Conservation (phyloP, 2,113 vertebrate species). For the Amblyornis subalaris region DNA sequence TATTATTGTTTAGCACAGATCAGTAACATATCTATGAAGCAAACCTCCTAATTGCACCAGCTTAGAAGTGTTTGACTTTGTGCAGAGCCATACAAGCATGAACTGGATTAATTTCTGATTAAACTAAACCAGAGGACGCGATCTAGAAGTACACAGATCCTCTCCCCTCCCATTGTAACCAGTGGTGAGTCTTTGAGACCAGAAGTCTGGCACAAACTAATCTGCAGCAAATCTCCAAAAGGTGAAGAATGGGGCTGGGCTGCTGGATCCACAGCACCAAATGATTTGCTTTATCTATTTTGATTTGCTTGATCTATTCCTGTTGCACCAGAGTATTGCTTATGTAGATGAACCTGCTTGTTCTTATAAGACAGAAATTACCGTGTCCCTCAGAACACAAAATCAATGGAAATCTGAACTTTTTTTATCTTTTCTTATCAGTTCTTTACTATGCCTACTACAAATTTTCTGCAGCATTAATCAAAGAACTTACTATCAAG, state of each 20-base stretch:
- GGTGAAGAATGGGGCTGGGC: neutral
- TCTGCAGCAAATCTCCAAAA: neutral
- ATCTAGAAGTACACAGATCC: neutral
- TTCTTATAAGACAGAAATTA: neutral
- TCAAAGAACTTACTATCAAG: neutral
- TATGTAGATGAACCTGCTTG: neutral
- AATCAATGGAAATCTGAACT: neutral
- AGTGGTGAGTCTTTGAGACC: neutral
- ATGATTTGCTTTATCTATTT: neutral
- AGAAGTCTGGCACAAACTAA: neutral
- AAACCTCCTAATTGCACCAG: rapidly evolving
- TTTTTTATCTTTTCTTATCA: neutral
- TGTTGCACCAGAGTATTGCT: neutral
- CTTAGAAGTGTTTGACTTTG: neutral
- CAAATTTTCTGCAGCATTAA: neutral
- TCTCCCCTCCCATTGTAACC: neutral
- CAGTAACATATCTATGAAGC: neutral
- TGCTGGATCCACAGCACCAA: neutral
- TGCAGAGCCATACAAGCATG: neutral
- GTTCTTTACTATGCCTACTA: neutral
- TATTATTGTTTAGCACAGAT: neutral
- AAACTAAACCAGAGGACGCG: neutral
- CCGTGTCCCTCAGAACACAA: neutral
- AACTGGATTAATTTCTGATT: neutral
- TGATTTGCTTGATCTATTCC: neutral